A percentile compares a stretch with the other conserved stretches of the same genome.
Evolutionary conservation across 2,113 vertebrate genomes (phyloP).

Genomic region (Cyprinodon tularosa): DNA sequence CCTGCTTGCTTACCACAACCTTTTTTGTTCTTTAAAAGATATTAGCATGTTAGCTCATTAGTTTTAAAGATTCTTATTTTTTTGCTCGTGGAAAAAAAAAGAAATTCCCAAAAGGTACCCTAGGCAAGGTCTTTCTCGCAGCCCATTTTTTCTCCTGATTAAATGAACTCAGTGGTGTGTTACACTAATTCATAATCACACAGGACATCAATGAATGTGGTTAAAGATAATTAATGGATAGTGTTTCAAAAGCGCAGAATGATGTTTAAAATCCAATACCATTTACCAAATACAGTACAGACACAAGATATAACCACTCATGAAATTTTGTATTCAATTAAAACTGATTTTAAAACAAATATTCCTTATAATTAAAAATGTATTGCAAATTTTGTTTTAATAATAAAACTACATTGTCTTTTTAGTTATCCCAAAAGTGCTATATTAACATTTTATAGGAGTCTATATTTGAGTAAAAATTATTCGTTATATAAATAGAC

Average conservation of each 20-base stretch:
- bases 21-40: constrained; percentile 5
- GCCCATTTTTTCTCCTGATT: constrained; percentile 68
- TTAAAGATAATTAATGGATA: constrained; percentile 19
- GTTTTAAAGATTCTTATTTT: constrained; percentile 10
- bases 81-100: constrained; percentile 50
- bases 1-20: constrained; percentile 50
- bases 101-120: constrained; percentile 57
- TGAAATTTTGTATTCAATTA: background rate
- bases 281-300: background rate
- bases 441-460: background rate
- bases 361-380: background rate
- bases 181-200: constrained; percentile 45
- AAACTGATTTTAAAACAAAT: background rate
- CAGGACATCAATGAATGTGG: constrained; percentile 11
- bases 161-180: constrained; percentile 51
- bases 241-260: constrained; percentile 22
- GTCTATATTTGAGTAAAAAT: background rate
- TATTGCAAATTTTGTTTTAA: background rate
- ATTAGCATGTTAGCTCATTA: constrained; percentile 43
- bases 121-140: constrained; percentile 72
- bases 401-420: background rate
- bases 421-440: background rate
- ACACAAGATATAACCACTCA: background rate
- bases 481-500: background rate
- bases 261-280: background rate